Conservation (phyloP, 2,113 vertebrate species). For the Chascanopsetta lugubris region DNA sequence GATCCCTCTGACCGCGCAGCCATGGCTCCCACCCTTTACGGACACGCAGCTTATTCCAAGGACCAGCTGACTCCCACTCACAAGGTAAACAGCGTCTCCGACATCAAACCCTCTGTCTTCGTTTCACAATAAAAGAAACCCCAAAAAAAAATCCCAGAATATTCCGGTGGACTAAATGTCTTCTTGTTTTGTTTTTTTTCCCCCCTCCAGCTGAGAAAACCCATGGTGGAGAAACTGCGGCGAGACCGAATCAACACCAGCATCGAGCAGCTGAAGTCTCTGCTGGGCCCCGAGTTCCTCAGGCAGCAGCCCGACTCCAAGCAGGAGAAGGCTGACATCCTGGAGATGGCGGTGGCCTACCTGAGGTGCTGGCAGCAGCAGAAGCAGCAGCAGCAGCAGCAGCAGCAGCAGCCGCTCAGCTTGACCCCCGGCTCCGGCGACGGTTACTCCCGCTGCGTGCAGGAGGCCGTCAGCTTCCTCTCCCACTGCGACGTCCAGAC, state of each 20-base stretch:
- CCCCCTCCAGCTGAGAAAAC: slow-evolving; percentile 79
- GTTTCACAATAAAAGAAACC: not conserved
- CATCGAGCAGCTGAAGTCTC: slow-evolving; percentile 81
- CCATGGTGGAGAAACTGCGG: slow-evolving; percentile 81
- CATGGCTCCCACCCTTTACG: slow-evolving; percentile 78
- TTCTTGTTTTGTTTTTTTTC: not conserved
- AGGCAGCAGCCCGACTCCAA: slow-evolving; percentile 81
- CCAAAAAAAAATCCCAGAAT: not conserved
- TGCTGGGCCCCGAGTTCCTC: slow-evolving; percentile 79
- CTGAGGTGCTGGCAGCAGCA: slow-evolving; percentile 71
- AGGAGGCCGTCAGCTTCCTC: slow-evolving; percentile 78
- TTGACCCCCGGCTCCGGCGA: slow-evolving; percentile 37
- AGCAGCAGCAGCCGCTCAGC: too few species aligned
- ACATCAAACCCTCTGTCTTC: not conserved
- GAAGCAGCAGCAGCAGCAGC: slow-evolving; percentile 57
- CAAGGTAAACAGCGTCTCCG: slow-evolving; percentile 73
- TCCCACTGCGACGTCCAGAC: slow-evolving; percentile 66
- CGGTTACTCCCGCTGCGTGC: slow-evolving; percentile 77
- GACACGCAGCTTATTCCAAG: slow-evolving; percentile 61
- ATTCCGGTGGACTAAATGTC: slow-evolving; percentile 20
- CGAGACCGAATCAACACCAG: slow-evolving; percentile 82
- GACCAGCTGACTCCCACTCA: slow-evolving; percentile 73
- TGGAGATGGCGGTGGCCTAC: slow-evolving; percentile 81
- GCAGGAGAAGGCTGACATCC: slow-evolving; percentile 83
- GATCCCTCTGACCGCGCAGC: slow-evolving; percentile 52